Evolutionary conservation across 1,140 invertebrate species (phyloP).

Genomic region (Drosophila baimaii): DNA sequence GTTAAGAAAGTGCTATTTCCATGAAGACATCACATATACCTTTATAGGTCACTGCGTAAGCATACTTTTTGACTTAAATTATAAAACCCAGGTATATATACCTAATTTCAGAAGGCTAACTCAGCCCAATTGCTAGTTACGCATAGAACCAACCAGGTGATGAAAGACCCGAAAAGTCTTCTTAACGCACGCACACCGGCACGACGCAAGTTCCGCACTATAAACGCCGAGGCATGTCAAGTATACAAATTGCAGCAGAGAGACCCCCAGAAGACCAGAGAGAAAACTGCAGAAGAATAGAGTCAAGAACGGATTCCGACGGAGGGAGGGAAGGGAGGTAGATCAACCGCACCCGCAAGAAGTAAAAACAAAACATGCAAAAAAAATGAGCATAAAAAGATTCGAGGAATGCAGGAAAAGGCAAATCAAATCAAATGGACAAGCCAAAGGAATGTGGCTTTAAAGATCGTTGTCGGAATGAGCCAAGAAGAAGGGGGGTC

Average conservation of each 20-base stretch:
- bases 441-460: conserved; percentile 57
- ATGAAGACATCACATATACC: background rate
- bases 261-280: conserved; percentile 16
- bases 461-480: conserved; percentile 25
- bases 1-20: background rate
- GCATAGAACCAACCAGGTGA: conserved; percentile 17
- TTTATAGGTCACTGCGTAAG: background rate
- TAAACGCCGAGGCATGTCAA: conserved; percentile 71
- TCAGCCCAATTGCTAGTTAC: conserved; percentile 6
- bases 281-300: conserved; percentile 12
- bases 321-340: conserved; percentile 8
- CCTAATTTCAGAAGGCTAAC: conserved; percentile 7
- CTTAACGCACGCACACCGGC: conserved; percentile 14
- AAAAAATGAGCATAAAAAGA: conserved; percentile 7
- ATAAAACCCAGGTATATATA: background rate
- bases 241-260: conserved; percentile 53
- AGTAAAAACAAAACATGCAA: conserved; percentile 4
- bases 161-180: conserved; percentile 19
- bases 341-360: conserved; percentile 30
- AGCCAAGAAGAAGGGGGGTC: background rate
- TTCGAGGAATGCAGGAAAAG: conserved; percentile 51
- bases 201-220: conserved; percentile 67
- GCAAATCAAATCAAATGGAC: conserved; percentile 66
- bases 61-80: background rate
- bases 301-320: conserved; percentile 21